Base-by-base conservation (phyloP, 2,113 vertebrate genomes). In the Sporophila hypoxantha region DNA sequence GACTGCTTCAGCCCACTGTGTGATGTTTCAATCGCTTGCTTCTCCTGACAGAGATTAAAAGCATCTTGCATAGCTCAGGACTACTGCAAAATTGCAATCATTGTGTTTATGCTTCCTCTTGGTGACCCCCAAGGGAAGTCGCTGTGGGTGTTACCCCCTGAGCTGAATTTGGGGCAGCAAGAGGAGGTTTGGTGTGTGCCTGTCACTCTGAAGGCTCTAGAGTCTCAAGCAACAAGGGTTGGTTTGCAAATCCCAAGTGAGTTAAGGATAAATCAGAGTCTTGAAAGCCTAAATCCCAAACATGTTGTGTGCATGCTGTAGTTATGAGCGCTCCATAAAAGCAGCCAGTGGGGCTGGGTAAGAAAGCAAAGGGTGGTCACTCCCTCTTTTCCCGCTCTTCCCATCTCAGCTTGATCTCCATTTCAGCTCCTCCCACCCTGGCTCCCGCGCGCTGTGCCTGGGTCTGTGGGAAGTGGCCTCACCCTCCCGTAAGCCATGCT, bases 201-300 rank as follows among this genome's bases (percentile, higher is more conserved):
- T 12, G 1, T 49, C 0, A 0, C 65, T 80, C 29, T 3, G 1
- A 1, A 8, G 5, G 14, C 17, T 57, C 17, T 13, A 50, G 25
- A 76, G n/a, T 60, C 55, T 62, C 22, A 4, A 34, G 23, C 14
- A 34, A 32, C 60, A 76, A 53, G 44, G 22, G n/a, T 5, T 41
- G 44, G 55, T 78, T 74, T 67, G 44, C 62, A 67, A 67, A 68
- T 60, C 25, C 30, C 14, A 12, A 29, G 30, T 16, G 6, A 71
- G 18, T 67, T 42, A 29, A 6, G 30, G 23, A 26, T 56, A 46
- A 83, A 36, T 50, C 37, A 32, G 8, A 21, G 49, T 15, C n/a
- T 71, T 34, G 12, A 25, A 69, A 85, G 52, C 36, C 30, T 41
- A 22, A 55, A 87, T 76, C 39, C 75, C 5, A 5, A 12, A 36